phyloP scores from a whole-genome alignment of 1,140 invertebrate species.

The Zophobas atratus region DNA sequence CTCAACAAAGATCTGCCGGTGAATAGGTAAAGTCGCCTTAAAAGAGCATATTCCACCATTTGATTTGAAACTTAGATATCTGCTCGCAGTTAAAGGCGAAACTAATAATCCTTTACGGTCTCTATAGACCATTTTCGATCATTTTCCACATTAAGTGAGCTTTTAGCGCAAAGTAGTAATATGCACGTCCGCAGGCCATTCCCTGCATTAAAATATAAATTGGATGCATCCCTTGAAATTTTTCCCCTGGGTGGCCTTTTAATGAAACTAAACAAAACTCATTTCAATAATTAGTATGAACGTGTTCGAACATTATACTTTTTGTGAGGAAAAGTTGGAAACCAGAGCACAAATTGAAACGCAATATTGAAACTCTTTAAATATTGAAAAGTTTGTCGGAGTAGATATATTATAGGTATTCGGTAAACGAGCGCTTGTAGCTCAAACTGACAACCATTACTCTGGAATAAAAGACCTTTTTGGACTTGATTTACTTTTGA shows the following conservation, averaged over 20 bases:
- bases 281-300: neutral
- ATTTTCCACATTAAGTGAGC: too few relatives aligned
- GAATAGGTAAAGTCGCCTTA: too few relatives aligned
- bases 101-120: too few relatives aligned
- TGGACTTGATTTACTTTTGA: conserved; percentile 31
- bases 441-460: conserved; percentile 31
- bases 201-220: conserved; percentile 36
- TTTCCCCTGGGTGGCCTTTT: neutral
- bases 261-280: too few relatives aligned
- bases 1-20: too few relatives aligned
- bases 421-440: conserved; percentile 19
- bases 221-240: conserved; percentile 22
- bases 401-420: conserved; percentile 23
- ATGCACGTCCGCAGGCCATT: neutral
- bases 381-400: conserved; percentile 32
- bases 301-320: neutral
- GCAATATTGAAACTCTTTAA: conserved; percentile 17
- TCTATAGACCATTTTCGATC: too few relatives aligned
- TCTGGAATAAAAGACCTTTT: conserved; percentile 22
- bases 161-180: too few relatives aligned
- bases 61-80: too few relatives aligned
- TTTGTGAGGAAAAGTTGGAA: neutral
- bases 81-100: too few relatives aligned
- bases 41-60: too few relatives aligned
- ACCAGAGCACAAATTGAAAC: conserved; percentile 1